phyloP scores from a whole-genome alignment of 2,888 invertebrate genomes.

The Hoplodrina ambigua region DNA sequence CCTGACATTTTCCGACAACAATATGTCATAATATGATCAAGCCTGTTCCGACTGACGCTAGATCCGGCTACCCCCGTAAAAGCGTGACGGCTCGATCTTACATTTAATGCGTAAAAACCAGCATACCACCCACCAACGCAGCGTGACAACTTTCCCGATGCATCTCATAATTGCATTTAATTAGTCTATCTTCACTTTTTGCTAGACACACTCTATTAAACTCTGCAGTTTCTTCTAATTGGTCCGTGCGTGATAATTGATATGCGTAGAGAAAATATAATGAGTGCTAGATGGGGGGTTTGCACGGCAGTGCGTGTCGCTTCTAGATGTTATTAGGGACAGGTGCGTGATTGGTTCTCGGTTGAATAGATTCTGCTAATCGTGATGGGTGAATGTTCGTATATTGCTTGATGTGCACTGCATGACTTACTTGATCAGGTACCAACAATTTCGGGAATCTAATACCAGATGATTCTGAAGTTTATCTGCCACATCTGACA shows the following conservation, averaged over 20 bases:
- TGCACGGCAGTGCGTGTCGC: conserved; percentile 41
- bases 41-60: conserved; percentile 12
- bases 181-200: conserved; percentile 87
- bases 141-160: conserved; percentile 86
- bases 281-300: conserved; percentile 29
- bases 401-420: neutral
- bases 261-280: conserved; percentile 59
- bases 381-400: neutral
- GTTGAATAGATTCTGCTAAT: conserved; percentile 8
- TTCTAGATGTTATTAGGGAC: conserved; percentile 35
- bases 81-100: conserved; percentile 55
- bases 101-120: conserved; percentile 63
- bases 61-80: conserved; percentile 47
- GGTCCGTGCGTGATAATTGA: conserved; percentile 61
- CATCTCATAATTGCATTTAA: conserved; percentile 84
- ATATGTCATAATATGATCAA: neutral
- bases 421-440: neutral
- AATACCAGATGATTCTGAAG: neutral
- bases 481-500: neutral
- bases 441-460: neutral
- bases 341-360: conserved; percentile 14
- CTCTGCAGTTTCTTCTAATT: conserved; percentile 82
- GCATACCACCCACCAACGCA: conserved; percentile 80
- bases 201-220: conserved; percentile 85
- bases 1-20: neutral